Percentiles rank a stretch among this genome's conserved stretches.
Evolutionary conservation across 2,888 invertebrate genomes (phyloP).

Genomic region (Eugnorisma glareosa): DNA sequence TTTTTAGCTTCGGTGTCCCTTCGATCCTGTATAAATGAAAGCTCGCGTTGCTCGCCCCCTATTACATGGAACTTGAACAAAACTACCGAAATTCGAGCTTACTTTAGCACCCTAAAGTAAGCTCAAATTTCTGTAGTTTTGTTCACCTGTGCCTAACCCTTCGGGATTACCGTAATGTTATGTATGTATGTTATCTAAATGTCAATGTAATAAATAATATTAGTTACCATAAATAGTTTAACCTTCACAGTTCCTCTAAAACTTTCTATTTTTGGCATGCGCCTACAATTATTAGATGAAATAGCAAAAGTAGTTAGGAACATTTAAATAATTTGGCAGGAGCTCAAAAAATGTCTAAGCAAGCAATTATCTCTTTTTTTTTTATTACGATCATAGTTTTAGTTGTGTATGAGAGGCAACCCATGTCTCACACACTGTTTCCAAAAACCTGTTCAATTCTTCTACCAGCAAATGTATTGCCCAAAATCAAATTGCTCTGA

Average conservation of each 20-base stretch:
- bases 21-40: too few relatives aligned
- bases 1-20: too few relatives aligned
- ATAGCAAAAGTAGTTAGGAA: slow-evolving; percentile 6
- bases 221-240: neutral
- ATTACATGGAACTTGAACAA: neutral
- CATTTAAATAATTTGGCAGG: slow-evolving; percentile 37
- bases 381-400: neutral
- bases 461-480: neutral
- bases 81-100: neutral
- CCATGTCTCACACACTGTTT: neutral
- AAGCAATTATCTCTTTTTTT: neutral
- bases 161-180: neutral
- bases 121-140: too few relatives aligned
- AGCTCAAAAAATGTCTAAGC: neutral
- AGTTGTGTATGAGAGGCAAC: neutral
- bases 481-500: neutral
- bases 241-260: neutral
- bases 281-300: slow-evolving; percentile 20
- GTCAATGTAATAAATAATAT: neutral
- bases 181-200: neutral
- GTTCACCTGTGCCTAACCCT: neutral
- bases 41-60: neutral
- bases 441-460: neutral
- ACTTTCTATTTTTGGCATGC: slow-evolving; percentile 24
- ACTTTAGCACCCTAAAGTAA: too few relatives aligned